Evolutionary conservation across 2,888 invertebrate species (phyloP).

Genomic region (Epinotia nisella): DNA sequence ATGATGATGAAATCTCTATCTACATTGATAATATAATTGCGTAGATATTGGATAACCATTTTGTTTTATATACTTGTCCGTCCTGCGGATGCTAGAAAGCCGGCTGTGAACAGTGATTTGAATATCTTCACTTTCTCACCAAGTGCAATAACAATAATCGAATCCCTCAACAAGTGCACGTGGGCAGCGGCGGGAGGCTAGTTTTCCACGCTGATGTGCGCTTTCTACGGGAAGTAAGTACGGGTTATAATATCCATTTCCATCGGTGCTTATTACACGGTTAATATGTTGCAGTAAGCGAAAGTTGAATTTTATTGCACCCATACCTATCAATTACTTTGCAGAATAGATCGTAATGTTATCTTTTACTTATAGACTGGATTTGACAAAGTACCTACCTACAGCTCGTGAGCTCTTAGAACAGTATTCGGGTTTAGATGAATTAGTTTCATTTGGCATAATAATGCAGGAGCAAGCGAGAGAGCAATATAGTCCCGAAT

Average conservation of each 20-base stretch:
- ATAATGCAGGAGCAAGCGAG: too few species aligned
- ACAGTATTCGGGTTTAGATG: too few species aligned
- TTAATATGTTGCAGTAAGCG: slow-evolving; percentile 36
- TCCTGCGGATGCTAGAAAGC: background rate
- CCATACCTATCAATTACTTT: slow-evolving; percentile 32
- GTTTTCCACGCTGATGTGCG: slow-evolving; percentile 52
- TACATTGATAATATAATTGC: too few species aligned
- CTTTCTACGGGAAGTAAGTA: slow-evolving; percentile 60
- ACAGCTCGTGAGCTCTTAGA: too few species aligned
- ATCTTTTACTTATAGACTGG: slow-evolving; percentile 5
- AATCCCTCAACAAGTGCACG: slow-evolving; percentile 17
- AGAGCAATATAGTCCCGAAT: too few species aligned
- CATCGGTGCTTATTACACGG: slow-evolving; percentile 38
- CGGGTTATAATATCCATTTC: slow-evolving; percentile 43
- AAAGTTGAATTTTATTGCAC: slow-evolving; percentile 42
- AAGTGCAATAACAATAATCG: slow-evolving; percentile 25
- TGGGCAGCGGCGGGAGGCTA: slow-evolving; percentile 36
- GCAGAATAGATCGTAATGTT: background rate
- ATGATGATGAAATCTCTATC: too few species aligned
- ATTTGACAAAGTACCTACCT: background rate
- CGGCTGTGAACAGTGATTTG: background rate
- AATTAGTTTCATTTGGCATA: too few species aligned
- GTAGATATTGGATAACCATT: background rate
- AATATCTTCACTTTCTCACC: slow-evolving; percentile 20
- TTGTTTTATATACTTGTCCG: too few species aligned